Evolutionary conservation across 2,113 vertebrate species (phyloP).

Genomic region (Panthera leo): DNA sequence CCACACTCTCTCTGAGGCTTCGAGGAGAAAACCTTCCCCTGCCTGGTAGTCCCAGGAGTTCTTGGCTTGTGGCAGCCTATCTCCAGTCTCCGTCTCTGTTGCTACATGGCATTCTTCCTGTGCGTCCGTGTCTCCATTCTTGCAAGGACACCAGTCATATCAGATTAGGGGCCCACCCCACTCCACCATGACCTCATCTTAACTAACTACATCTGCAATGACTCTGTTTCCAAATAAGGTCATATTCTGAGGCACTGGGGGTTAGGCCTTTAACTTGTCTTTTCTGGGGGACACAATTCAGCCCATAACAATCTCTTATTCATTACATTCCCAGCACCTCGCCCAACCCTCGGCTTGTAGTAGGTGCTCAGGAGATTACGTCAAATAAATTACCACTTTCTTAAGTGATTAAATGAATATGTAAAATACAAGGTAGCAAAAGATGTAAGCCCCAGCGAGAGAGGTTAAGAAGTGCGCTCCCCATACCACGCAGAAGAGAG

Average conservation of each 20-base stretch:
- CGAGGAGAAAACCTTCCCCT: background rate
- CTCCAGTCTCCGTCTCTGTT: background rate
- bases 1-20: background rate
- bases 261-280: background rate
- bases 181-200: background rate
- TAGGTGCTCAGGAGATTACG: background rate
- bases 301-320: background rate
- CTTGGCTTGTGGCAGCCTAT: background rate
- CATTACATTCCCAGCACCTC: background rate
- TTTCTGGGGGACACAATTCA: background rate
- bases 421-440: background rate
- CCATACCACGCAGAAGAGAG: background rate
- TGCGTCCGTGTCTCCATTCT: background rate
- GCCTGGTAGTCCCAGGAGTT: background rate
- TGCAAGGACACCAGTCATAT: background rate
- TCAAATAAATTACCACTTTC: constrained; percentile 4
- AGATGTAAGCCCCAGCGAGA: background rate
- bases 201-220: background rate
- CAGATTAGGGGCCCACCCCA: too few relatives aligned
- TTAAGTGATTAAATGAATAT: background rate
- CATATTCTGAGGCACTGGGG: background rate
- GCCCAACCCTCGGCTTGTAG: background rate
- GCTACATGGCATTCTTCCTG: background rate
- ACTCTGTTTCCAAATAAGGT: background rate
- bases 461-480: too few relatives aligned